Base-by-base conservation (phyloP, 2,888 invertebrate genomes). In the Platycheirus rosarum region DNA sequence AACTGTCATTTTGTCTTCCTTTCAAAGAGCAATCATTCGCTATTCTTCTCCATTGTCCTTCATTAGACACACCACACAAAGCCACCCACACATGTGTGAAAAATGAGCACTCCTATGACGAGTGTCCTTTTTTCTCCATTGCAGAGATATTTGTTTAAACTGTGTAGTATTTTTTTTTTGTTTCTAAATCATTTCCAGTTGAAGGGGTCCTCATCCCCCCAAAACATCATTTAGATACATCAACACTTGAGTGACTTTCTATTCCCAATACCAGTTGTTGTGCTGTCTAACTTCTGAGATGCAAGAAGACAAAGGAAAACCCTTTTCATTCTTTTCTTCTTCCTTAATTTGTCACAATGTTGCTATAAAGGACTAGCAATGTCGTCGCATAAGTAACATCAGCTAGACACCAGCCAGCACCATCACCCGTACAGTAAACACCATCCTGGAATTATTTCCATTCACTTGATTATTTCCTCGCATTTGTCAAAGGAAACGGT, bases 401-500 rank as follows among this genome's bases (percentile, higher is more conserved):
- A 60, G 32, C 37, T 2, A 55, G n/a, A 55, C 37, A 42, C n/a
- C n/a, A n/a, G n/a, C n/a, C n/a, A n/a, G n/a, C 40, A 49, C n/a
- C 35, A 60, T 26, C 20, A 20, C 26, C 35, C 42, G 16, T 42
- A 55, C 40, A 60, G 29, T 40, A 37, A 44, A 46, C 46, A 42
- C 57, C 32, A 53, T 29, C 29, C 63, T 37, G 57, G 42, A 51
- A 75, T 75, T 75, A 80, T 65, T 75, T 77, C 77, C 71, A 73
- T 82, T 68, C 71, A 71, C 66, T 82, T 82, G 82, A 82, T 82
- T 82, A 82, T 76, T 82, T 82, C 77, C 76, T 82, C 66, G 49
- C 77, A 77, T 82, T 77, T 82, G 76, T 82, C 77, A 82, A 82
- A 77, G 82, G 82, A 82, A 82, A 71, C 66, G 62, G 70, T 82